Base-by-base conservation (phyloP, 2,888 invertebrate species). In the Phortica okadai region DNA sequence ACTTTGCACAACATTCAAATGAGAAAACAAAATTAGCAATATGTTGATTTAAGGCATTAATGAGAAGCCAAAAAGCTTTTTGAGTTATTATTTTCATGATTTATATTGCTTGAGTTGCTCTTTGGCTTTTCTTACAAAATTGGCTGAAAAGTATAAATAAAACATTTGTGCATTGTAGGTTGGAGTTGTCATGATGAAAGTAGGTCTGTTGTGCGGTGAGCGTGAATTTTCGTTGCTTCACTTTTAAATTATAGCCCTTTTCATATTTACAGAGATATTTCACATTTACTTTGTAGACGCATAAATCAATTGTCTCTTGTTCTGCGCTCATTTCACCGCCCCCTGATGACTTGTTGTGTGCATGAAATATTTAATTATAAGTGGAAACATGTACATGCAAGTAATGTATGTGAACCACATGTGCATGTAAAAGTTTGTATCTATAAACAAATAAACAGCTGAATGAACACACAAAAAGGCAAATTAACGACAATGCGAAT, bases 381-480 rank as follows among this genome's bases (percentile, higher is more conserved):
- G 62, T 62, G 16, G 10, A 62, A 25, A 62, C 62, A 62, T 21
- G 62, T 25, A 62, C 21, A 11, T 25, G 59, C 59, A 59, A 6
- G 25, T 59, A 10, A 21, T 59, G 59, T 59, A 16, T 59, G 16
- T 59, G 16, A 33, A 33, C 33, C 33, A 33, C 33, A 33, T 59
- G 16, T 5, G 59, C 21, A 8, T 59, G 16, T 59, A 16, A 16
- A 6, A 25, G 6, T 62, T n/a, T 21, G 33, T 62, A 62, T 59
- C 62, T 67, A 67, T 67, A 67, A 67, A 44, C 67, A 67, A 67
- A 67, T 67, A 67, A 67, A 44, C 67, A 67, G 33, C 67, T 44
- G 67, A 67, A 42, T 67, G 67, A 41, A 67, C 44, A 67, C 21
- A 44, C 67, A 67, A 67, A 67, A 44, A 42, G 2, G 67, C 67